Base-by-base conservation (phyloP, 2,797 vertebrate genomes). In the Danio tinwini region DNA sequence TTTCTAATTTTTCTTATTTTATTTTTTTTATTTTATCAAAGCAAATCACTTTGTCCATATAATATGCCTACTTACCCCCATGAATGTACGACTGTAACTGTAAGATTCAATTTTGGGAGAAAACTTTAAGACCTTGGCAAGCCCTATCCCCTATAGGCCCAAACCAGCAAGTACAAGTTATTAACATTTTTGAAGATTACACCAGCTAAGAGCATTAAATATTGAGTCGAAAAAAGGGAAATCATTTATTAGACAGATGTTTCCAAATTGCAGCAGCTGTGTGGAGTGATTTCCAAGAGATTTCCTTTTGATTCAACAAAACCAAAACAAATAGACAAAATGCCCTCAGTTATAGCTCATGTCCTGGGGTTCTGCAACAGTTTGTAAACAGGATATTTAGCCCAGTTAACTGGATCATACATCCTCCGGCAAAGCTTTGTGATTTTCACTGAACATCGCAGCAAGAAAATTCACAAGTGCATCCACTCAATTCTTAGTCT, bases 181-280 rank as follows among this genome's bases (percentile, higher is more conserved):
- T 47, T 63, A 58, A 40, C 45, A 40, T 21, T 49, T 59, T 50
- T 42, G 47, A 52, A 50, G 76, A 69, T 40, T 61, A 42, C 65
- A 14, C 44, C 55, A 78, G 64, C 63, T 67, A 56, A 44, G 7
- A 47, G 53, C 44, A 59, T 58, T 40, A 70, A 49, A 78, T 61
- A 61, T 70, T 78, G 45, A 59, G 37, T 8, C 47, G 44, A 70
- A 69, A 69, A 70, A 44, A 78, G 40, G 76, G 13, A 61, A 61
- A 61, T 40, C 55, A 52, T 59, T 70, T 42, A 70, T 61, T 59
- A 78, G 65, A 70, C 76, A 70, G 65, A 70, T 78, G 76, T 78
- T 69, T 69, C 64, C 40, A 7, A 17, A 52, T 29, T 49, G n/a
- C 21, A 50, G 56, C 67, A 70, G 67, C 67, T 70, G 45, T 44